Percentiles rank a stretch among this genome's conserved stretches.
These are phyloP conservation scores for Ptychobarbus kaznakovi DNA, from an alignment of 2,797 vertebrate species.

Conservation along the genomic window DNA sequence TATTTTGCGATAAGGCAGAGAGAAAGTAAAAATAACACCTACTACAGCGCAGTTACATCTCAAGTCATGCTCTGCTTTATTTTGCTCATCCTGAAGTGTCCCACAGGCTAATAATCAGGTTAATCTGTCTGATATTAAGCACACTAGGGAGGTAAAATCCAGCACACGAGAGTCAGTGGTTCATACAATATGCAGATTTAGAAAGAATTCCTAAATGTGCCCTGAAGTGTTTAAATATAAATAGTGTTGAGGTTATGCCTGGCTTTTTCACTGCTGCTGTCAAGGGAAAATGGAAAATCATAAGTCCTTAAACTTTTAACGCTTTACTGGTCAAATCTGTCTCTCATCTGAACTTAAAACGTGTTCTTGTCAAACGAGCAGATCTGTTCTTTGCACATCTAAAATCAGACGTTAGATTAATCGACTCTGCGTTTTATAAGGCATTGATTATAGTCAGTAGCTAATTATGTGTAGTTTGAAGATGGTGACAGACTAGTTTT, in stretches of 20 bases:
- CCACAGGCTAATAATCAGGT: conserved; percentile 39
- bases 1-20: background rate
- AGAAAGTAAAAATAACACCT: background rate
- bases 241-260: conserved; percentile 68
- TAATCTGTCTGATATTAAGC: conserved; percentile 22
- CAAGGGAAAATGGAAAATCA: conserved; percentile 71
- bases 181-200: conserved; percentile 90
- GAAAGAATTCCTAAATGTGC: conserved; percentile 86
- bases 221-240: conserved; percentile 86
- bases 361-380: background rate
- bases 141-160: conserved; percentile 11
- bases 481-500: conserved; percentile 22
- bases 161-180: conserved; percentile 68
- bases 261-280: conserved; percentile 71
- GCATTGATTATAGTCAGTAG: conserved; percentile 4
- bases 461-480: conserved; percentile 21
- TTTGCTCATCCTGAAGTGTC: background rate
- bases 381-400: conserved; percentile 20
- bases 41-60: background rate
- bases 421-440: conserved; percentile 18
- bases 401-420: conserved; percentile 24
- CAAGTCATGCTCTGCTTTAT: conserved; percentile 47
- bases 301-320: conserved; percentile 70
- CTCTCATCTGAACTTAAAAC: conserved; percentile 17
- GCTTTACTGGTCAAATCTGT: conserved; percentile 78